These are phyloP conservation scores for Andrena bucephala DNA, from an alignment of 2,888 invertebrate genomes.

Conservation along the genomic window DNA sequence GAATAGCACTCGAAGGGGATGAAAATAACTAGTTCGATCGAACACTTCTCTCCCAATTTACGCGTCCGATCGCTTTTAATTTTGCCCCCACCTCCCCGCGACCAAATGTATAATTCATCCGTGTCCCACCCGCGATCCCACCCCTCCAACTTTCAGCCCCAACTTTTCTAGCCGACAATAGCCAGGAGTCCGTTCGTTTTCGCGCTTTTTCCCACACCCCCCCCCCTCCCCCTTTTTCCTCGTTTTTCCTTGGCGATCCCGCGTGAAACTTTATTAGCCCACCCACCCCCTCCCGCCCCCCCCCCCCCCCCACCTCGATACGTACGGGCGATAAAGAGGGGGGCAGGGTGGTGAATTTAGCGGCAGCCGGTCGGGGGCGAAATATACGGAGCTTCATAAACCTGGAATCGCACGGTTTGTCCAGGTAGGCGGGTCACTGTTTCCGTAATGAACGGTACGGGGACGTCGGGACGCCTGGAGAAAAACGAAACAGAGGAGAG, in stretches of 20 bases:
- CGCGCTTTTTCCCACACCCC: not conserved
- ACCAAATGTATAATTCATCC: constrained; percentile 30
- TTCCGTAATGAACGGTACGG: constrained; percentile 57
- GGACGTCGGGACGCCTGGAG: constrained; percentile 3
- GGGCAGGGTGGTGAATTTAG: constrained; percentile 42
- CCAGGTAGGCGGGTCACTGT: constrained; percentile 59
- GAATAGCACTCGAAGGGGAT: not conserved
- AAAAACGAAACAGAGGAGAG: constrained; percentile 42
- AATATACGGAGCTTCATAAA: constrained; percentile 54
- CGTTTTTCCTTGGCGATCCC: constrained; percentile 14
- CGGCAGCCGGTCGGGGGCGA: constrained; percentile 14
- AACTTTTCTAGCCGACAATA: constrained; percentile 14
- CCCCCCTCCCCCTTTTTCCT: not conserved
- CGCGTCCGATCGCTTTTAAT: not conserved
- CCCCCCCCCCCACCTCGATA: not conserved
- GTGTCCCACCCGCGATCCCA: constrained; percentile 2
- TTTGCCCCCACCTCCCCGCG: not conserved
- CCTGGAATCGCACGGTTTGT: constrained; percentile 40
- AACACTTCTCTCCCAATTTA: not conserved
- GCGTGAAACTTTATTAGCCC: constrained; percentile 51
- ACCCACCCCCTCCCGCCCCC: not conserved
- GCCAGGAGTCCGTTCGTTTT: not conserved
- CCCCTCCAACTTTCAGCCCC: not conserved
- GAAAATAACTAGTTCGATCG: not conserved
- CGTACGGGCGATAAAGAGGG: constrained; percentile 52